Conservation (phyloP, 2,888 invertebrate species). For the Macrophya annulata region DNA sequence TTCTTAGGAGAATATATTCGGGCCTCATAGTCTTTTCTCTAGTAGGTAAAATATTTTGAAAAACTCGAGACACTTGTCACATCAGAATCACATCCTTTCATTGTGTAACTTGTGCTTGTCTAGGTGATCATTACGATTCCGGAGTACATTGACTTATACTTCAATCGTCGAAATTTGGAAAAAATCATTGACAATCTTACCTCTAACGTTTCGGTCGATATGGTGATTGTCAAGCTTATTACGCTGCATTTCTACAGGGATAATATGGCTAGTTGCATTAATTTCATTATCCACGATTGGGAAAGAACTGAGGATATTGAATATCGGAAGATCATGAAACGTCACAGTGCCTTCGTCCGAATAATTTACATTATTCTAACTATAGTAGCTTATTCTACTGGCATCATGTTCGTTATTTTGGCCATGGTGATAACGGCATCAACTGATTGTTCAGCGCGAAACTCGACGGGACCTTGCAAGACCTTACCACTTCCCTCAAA, state of each 20-base stretch:
- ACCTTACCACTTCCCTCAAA: neutral
- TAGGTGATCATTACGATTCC: neutral
- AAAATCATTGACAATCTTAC: conserved; percentile 24
- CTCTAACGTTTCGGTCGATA: neutral
- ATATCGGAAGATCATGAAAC: conserved; percentile 58
- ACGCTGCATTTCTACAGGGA: conserved; percentile 64
- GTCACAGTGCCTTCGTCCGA: neutral
- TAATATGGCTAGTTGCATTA: conserved; percentile 61
- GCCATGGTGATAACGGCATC: neutral
- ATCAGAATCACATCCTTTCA: neutral
- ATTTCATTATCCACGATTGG: conserved; percentile 67
- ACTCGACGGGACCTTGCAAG: neutral
- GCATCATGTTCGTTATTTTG: neutral
- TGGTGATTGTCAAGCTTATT: conserved; percentile 65
- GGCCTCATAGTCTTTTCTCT: neutral
- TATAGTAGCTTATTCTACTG: neutral
- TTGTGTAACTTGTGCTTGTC: neutral
- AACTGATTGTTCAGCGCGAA: neutral
- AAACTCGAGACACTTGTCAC: neutral
- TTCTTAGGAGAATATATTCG: neutral
- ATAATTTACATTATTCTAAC: neutral
- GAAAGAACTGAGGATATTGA: neutral
- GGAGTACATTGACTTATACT: conserved; percentile 12
- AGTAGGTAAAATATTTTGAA: neutral
- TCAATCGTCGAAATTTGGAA: neutral